Conservation (phyloP, 2,888 invertebrate genomes). For the Perithous albicinctus region DNA sequence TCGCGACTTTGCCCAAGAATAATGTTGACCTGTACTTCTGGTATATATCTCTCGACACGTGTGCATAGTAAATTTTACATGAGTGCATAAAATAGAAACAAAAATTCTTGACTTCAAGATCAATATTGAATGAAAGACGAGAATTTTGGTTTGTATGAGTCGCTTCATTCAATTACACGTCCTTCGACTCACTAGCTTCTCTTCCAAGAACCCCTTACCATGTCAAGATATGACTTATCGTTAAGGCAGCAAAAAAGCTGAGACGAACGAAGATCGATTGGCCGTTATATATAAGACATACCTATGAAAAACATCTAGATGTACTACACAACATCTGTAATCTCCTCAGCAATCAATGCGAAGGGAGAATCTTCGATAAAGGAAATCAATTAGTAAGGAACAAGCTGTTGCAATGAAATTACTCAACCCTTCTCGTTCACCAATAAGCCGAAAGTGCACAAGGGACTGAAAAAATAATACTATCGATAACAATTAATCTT, state of each 20-base stretch:
- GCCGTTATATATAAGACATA: background rate
- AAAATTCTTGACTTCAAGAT: conserved; percentile 15
- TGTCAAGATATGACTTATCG: conserved; percentile 50
- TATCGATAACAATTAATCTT: conserved; percentile 7
- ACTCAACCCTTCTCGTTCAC: background rate
- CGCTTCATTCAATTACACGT: conserved; percentile 45
- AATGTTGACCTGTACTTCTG: conserved; percentile 16
- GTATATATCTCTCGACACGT: conserved; percentile 1
- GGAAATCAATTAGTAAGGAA: conserved; percentile 4
- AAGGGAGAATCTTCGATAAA: conserved; percentile 5
- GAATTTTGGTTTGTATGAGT: conserved; percentile 8
- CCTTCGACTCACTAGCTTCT: conserved; percentile 32
- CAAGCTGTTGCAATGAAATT: background rate
- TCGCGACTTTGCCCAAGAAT: conserved; percentile 4
- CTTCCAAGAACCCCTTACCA: conserved; percentile 14
- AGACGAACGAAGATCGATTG: conserved; percentile 41
- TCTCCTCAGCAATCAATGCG: background rate
- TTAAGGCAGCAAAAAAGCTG: conserved; percentile 23
- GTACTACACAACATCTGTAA: background rate
- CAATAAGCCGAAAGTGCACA: background rate
- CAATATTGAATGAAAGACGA: conserved; percentile 10
- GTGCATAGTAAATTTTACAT: background rate
- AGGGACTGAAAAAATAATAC: background rate
- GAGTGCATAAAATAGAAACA: background rate
- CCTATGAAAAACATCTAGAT: background rate